Percentiles rank a stretch among this genome's conserved stretches.
These are phyloP conservation scores for Patella vulgata DNA, from an alignment of 1,140 invertebrate species.

Conservation along the genomic window DNA sequence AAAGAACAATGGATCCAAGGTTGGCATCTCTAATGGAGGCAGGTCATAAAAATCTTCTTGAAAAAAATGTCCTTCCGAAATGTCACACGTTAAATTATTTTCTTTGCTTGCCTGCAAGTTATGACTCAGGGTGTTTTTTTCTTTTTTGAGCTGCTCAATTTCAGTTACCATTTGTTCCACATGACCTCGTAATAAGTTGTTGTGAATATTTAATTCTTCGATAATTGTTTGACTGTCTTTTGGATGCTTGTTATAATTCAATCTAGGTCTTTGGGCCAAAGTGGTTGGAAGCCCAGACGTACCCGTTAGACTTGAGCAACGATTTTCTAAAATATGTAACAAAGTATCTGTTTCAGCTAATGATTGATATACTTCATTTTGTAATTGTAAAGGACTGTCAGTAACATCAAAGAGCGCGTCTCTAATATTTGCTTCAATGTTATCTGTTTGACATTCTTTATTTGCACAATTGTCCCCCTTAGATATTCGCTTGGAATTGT, in stretches of 20 bases:
- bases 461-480: conserved; percentile 15
- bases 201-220: conserved; percentile 36
- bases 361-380: conserved; percentile 33
- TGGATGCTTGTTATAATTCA: conserved; percentile 5
- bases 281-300: conserved; percentile 12
- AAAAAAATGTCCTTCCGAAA: conserved; percentile 14
- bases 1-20: conserved; percentile 32
- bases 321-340: conserved; percentile 26
- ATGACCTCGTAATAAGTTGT: conserved; percentile 37
- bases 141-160: conserved; percentile 15
- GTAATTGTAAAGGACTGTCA: conserved; percentile 3
- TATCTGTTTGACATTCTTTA: conserved; percentile 36
- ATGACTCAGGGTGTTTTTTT: not conserved
- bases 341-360: conserved; percentile 43
- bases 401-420: conserved; percentile 8
- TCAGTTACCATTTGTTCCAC: conserved; percentile 37
- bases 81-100: conserved; percentile 20
- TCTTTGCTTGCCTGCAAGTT: not conserved
- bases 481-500: conserved; percentile 12
- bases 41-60: conserved; percentile 27
- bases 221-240: conserved; percentile 38
- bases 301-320: conserved; percentile 13
- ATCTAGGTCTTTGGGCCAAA: conserved; percentile 4
- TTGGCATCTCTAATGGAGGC: conserved; percentile 44
- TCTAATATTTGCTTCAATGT: not conserved